Evolutionary conservation across 2,113 vertebrate species (phyloP).

Genomic region (Typhlomys cinereus): DNA sequence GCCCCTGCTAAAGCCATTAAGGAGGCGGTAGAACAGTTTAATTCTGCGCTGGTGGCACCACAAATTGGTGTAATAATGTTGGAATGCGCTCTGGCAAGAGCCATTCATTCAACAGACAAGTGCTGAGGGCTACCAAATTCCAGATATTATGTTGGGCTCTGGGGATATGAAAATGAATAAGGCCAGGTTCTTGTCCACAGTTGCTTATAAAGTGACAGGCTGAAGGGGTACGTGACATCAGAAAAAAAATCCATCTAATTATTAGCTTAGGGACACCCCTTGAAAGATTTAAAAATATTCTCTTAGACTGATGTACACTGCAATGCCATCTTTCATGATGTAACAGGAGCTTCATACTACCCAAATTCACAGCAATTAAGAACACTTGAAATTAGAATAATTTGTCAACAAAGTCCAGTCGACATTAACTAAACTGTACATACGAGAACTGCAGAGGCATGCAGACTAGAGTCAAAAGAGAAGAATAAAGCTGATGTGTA

Average conservation of each 20-base stretch:
- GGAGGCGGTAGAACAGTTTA: background rate
- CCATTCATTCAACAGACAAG: background rate
- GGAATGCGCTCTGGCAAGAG: constrained; percentile 41
- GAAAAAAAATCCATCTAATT: background rate
- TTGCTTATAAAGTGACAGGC: background rate
- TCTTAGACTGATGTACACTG: background rate
- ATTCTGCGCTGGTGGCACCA: background rate
- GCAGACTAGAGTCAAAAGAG: background rate
- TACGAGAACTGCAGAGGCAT: background rate
- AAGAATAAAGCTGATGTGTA: background rate
- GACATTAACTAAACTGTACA: background rate
- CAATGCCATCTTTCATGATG: background rate
- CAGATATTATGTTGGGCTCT: constrained; percentile 46
- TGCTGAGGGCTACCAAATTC: constrained; percentile 1
- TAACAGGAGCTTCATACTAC: background rate
- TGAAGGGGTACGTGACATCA: background rate
- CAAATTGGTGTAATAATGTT: constrained; percentile 43
- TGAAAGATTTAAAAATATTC: background rate
- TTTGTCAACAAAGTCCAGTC: background rate
- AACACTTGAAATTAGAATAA: background rate
- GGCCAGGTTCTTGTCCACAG: background rate
- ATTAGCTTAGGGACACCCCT: background rate
- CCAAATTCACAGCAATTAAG: background rate
- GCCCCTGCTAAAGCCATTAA: background rate
- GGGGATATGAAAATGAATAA: background rate